Base-by-base conservation (phyloP, 2,888 invertebrate species). In the Ochropleura plecta region DNA sequence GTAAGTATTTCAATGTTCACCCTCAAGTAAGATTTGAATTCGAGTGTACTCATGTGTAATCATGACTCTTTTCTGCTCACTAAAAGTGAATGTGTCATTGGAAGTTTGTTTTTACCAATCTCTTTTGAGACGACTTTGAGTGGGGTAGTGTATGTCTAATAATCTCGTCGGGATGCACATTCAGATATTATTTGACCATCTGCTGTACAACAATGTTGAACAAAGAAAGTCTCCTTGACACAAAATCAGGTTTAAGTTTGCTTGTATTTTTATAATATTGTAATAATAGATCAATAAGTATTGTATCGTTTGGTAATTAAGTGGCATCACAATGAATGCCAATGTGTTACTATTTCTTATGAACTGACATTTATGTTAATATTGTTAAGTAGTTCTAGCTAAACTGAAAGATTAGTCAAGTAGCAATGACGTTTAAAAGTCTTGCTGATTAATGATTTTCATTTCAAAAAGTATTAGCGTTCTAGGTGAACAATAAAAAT, bases 331-430 rank as follows among this genome's bases (percentile, higher is more conserved):
- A 73, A 73, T 49, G n/a, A 73, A 69, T 18, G 59, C 55, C 62
- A 73, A 84, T 77, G 42, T 70, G 60, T 72, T 77, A 68, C 51
- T 66, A 57, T 75, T 63, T 68, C 69, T 73, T 81, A 73, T 57
- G 70, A 81, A 65, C n/a, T 48, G 48, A 70, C 0, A 44, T 73
- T 67, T 77, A 20, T 62, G 5, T 67, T 80, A 46, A 75, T 55
- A 78, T 51, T 74, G 59, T 77, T 78, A 44, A 55, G 49, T 81
- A 84, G 53, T 70, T 70, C 42, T 82, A 78, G 65, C 59, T 82
- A 82, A 65, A 65, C 85, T 72, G 44, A 74, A 46, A 65, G 12
- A 57, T 49, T 44, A 65, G 49, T 78, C 68, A 60, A 78, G 71
- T 85, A 66, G 65, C 67, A 71, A 73, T 59, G 66, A 46, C 63